Percentiles rank a stretch among this genome's conserved stretches.
phyloP scores from a whole-genome alignment of 2,113 vertebrate species.

The Nannobrachium achirus region DNA sequence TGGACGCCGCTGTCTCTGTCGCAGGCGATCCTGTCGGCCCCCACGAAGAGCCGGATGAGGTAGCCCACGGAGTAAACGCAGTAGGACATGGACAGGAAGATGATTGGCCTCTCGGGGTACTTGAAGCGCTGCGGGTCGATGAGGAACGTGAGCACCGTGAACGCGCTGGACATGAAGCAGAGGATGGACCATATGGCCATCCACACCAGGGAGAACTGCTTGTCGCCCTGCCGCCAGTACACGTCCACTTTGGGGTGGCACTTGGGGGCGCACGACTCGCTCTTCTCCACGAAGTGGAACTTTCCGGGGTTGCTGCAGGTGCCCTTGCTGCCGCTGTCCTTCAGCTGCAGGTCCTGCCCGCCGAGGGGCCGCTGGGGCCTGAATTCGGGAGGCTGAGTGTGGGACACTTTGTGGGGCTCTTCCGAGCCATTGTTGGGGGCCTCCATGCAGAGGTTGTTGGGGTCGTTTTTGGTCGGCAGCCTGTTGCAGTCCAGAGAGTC shows the following conservation, averaged over 20 bases:
- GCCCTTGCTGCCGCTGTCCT: conserved; percentile 77
- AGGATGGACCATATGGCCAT: conserved; percentile 94
- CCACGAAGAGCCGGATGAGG: conserved; percentile 93
- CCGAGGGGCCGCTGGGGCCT: conserved; percentile 84
- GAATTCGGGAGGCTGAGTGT: conserved; percentile 89
- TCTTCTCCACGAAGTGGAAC: conserved; percentile 96
- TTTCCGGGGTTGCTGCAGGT: conserved; percentile 90
- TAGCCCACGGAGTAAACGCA: conserved; percentile 96
- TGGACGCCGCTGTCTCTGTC: conserved; percentile 93
- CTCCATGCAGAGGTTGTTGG: conserved; percentile 97
- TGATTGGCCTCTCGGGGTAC: conserved; percentile 96
- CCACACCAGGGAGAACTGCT: conserved; percentile 92
- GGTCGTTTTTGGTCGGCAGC: conserved; percentile 95
- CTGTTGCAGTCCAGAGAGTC: conserved; percentile 93
- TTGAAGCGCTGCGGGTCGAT: conserved; percentile 94
- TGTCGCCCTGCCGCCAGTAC: conserved; percentile 95
- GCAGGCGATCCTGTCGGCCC: conserved; percentile 92
- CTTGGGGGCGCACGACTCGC: conserved; percentile 91
- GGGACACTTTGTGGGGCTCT: conserved; percentile 85
- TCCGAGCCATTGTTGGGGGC: conserved; percentile 94
- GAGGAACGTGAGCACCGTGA: conserved; percentile 96
- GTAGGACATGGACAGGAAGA: conserved; percentile 99
- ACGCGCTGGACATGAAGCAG: conserved; percentile 96
- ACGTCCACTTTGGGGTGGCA: conserved; percentile 93
- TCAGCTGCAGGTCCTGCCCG: conserved; percentile 81